These are phyloP conservation scores for Mongoloraphidia duomilia DNA, from an alignment of 2,888 invertebrate species.

Conservation along the genomic window DNA sequence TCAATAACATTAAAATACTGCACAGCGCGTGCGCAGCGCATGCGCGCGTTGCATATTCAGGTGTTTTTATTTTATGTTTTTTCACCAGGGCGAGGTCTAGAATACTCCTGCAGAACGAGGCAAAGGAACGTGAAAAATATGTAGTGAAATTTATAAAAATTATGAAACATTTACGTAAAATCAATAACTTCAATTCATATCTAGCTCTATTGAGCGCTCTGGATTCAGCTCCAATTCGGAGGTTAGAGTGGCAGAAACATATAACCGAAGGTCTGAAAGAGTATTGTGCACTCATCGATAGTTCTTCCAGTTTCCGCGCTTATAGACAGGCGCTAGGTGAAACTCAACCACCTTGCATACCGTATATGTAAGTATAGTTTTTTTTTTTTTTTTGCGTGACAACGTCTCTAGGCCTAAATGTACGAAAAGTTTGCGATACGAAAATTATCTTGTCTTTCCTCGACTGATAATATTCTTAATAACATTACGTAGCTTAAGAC, in stretches of 20 bases:
- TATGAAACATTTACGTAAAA: conserved; percentile 92
- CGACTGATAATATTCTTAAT: too few relatives aligned
- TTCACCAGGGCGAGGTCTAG: conserved; percentile 64
- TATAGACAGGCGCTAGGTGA: conserved; percentile 89
- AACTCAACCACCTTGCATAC: conserved; percentile 95
- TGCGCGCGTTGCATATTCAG: too few relatives aligned
- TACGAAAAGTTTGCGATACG: too few relatives aligned
- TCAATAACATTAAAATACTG: too few relatives aligned
- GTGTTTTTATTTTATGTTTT: too few relatives aligned
- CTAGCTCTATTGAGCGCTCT: conserved; percentile 90
- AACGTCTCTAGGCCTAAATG: too few relatives aligned
- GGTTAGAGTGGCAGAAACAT: conserved; percentile 88
- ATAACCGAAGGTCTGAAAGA: conserved; percentile 86
- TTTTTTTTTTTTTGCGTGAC: too few relatives aligned
- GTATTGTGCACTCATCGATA: conserved; percentile 92
- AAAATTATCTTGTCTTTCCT: too few relatives aligned
- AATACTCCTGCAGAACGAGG: conserved; percentile 80
- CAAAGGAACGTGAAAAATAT: conserved; percentile 90
- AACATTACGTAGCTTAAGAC: too few relatives aligned
- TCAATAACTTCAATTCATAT: conserved; percentile 98
- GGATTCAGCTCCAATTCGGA: conserved; percentile 84
- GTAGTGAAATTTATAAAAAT: conserved; percentile 94
- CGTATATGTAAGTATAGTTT: conserved; percentile 75
- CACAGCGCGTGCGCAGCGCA: too few relatives aligned
- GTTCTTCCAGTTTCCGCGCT: conserved; percentile 94